Base-by-base conservation (phyloP, 2,797 vertebrate species). In the Ispidina picta region DNA sequence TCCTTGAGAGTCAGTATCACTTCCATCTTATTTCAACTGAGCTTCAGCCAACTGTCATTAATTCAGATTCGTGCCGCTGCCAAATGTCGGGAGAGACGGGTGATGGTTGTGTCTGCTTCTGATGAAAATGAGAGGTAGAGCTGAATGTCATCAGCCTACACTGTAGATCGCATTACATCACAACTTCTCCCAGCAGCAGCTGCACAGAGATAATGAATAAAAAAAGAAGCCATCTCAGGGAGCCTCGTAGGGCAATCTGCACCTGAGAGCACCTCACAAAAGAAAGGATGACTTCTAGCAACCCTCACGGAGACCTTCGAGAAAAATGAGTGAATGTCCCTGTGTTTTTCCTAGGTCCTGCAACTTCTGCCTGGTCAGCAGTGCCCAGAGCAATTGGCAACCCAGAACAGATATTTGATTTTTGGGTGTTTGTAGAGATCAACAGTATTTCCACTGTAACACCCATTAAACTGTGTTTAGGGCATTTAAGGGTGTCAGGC, bases 51-150 rank as follows among this genome's bases (percentile, higher is more conserved):
- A 86, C 72, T 91, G 84, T 91, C 89, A 88, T 89, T 88, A 90
- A 91, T 81, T 83, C 86, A 93, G 59, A 77, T 92, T 91, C 80
- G 54, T 86, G 73, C 59, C 4, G 65, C 74, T 94, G 88, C 79
- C 92, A 95, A 92, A 93, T 88, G 88, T 60, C 31, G 56, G 82
- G 88, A 95, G 68, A 95, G 86, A 91, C 5, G 9, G 74, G 86
- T 80, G 86, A 94, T 83, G 81, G 88, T 91, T 94, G 69, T 93
- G 90, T 89, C 66, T 91, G 83, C 33, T 60, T 88, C 94, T 96
- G 85, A 94, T 75, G 84, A 96, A 96, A 95, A 94, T 78, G 77
- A 92, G 90, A 94, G 76, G 77, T 92, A 94, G 91, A 95, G 52
- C 88, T 94, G 88, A 91, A 89, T 90, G 65, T 92, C 83, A 90